Evolutionary conservation across 1,140 invertebrate genomes (phyloP), one percentile per base, ranked within the genome.

Genomic region (Brevipalpus yothersi): DNA sequence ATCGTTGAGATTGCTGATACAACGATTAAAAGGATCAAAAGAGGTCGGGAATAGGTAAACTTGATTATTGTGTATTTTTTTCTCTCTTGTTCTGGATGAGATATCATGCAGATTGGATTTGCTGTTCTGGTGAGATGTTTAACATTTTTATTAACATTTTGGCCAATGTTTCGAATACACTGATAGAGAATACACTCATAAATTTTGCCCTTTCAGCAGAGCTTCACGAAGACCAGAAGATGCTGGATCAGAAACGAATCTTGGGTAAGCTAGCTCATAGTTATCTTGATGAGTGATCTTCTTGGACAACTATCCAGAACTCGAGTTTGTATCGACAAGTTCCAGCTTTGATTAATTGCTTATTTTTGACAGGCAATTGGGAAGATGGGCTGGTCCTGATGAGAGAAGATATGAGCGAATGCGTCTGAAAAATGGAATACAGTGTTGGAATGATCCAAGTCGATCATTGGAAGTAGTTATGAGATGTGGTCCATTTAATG

Each of bases 391-490:
- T 49, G 88, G 85, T 11, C 72, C 77, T 1, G 79, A 80, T 17
- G 73, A 75, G 11, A 77, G 82, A 62, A 84, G 82, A 68, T 96
- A 95, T 70, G 73, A 77, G 4, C 73, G 75, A 42, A 92, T 93
- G 82, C 79, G 84, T 62, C 98, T 68, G 61, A 70, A 70, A 53
- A 65, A 69, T 56, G 65, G 65, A 17, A 42, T 89, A 21, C 79
- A 79, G 11, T 99, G 95, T 71, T 99, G 94, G 94, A 98, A 98
- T 74, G 95, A 93, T 0, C 94, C 93, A 0, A 78, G 83, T 58
- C 76, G 94, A 65, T 85, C 84, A 2, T 83, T 84, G 3, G 73
- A 79, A 63, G 78, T 80, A 5, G 74, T 77, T 63, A 70, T 97
- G 5, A 75, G 70, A 19, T 98, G 94, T 75, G 91, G 91, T n/a